Percentiles rank a stretch among this genome's conserved stretches.
Evolutionary conservation across 2,888 invertebrate genomes (phyloP).

Genomic region (Lochmaea capreae): DNA sequence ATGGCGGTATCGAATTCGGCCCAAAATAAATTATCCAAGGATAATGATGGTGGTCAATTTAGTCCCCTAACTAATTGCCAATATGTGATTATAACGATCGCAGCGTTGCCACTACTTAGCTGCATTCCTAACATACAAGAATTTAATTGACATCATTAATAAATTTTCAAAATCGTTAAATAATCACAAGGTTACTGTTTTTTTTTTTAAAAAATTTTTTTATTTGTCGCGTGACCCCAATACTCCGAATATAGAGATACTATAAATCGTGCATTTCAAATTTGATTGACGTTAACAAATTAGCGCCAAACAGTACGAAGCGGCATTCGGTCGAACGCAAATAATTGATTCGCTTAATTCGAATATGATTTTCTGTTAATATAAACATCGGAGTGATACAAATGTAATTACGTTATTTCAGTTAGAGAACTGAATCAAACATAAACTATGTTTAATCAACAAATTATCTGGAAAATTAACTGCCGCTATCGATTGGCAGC

Average conservation of each 20-base stretch:
- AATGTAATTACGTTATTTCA: conserved; percentile 55
- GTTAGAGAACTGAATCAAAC: conserved; percentile 50
- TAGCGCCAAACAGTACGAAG: conserved; percentile 24
- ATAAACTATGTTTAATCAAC: conserved; percentile 56
- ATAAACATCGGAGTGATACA: conserved; percentile 45
- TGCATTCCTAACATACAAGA: neutral
- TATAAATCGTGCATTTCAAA: conserved; percentile 13
- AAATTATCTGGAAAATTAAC: conserved; percentile 60
- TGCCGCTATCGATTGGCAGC: conserved; percentile 57
- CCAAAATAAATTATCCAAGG: conserved; percentile 66
- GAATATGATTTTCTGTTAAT: conserved; percentile 44
- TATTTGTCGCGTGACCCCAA: neutral
- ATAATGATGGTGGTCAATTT: conserved; percentile 66
- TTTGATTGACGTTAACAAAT: conserved; percentile 32
- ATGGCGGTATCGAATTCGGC: conserved; percentile 61
- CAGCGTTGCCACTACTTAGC: conserved; percentile 50
- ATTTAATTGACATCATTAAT: too few relatives aligned
- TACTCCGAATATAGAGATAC: neutral
- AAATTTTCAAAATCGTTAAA: too few relatives aligned
- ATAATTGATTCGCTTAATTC: conserved; percentile 39
- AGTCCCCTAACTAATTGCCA: conserved; percentile 66
- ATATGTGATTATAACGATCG: conserved; percentile 66
- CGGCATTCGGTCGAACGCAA: conserved; percentile 27
- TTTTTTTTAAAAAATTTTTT: too few relatives aligned
- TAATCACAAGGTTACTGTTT: too few relatives aligned